These are phyloP conservation scores for Crocodylus rhombifer DNA, from an alignment of 2,797 vertebrate genomes.

Conservation along the genomic window DNA sequence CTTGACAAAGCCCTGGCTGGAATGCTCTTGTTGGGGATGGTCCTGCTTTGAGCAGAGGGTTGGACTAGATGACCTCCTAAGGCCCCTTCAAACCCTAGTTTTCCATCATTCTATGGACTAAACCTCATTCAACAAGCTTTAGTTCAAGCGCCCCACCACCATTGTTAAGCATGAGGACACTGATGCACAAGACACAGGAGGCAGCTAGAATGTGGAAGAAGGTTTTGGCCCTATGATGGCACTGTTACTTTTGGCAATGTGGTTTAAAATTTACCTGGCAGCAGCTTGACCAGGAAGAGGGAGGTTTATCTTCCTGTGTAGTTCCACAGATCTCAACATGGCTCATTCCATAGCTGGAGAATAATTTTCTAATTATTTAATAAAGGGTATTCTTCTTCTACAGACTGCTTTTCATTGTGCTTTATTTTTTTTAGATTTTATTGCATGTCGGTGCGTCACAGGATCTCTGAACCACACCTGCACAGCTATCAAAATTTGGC, in stretches of 20 bases:
- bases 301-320: constrained; percentile 69
- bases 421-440: neutral
- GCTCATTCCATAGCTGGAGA: constrained; percentile 69
- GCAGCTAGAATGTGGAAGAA: constrained; percentile 9
- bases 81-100: too few relatives aligned
- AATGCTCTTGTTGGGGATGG: too few relatives aligned
- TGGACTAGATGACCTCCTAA: too few relatives aligned
- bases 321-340: constrained; percentile 50
- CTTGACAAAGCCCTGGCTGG: too few relatives aligned
- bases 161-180: too few relatives aligned
- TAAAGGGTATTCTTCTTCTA: constrained; percentile 61
- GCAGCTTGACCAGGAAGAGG: constrained; percentile 68
- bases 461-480: neutral
- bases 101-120: too few relatives aligned
- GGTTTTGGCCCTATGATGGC: constrained; percentile 56
- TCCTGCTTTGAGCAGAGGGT: too few relatives aligned
- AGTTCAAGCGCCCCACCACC: too few relatives aligned
- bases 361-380: constrained; percentile 73
- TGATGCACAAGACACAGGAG: too few relatives aligned
- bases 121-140: too few relatives aligned
- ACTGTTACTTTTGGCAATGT: constrained; percentile 60
- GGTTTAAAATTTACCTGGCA: constrained; percentile 61
- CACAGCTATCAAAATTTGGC: neutral
- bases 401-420: constrained; percentile 40
- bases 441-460: neutral